These are phyloP conservation scores for Ailurus styani DNA, from an alignment of 2,113 vertebrate species.

Conservation along the genomic window DNA sequence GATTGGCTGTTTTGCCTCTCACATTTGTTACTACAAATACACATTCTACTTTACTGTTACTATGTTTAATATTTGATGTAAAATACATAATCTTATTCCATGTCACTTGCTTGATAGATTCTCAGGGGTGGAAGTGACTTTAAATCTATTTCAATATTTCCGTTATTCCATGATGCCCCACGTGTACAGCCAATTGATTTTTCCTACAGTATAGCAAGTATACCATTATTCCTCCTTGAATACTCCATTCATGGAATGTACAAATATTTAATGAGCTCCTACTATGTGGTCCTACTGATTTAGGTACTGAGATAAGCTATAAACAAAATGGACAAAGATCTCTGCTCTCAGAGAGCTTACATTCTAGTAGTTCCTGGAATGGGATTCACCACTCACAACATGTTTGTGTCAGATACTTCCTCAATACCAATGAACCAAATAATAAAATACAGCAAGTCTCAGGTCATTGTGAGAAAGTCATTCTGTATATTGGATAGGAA, in stretches of 20 bases:
- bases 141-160: background rate
- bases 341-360: background rate
- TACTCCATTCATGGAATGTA: background rate
- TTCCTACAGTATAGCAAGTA: background rate
- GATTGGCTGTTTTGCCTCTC: background rate
- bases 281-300: background rate
- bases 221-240: background rate
- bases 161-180: background rate
- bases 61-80: background rate
- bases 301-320: background rate
- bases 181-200: background rate
- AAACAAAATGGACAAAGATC: background rate
- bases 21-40: background rate
- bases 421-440: background rate
- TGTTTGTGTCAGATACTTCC: background rate
- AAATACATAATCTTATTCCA: background rate
- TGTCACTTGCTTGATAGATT: background rate
- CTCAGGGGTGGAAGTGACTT: background rate
- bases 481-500: background rate
- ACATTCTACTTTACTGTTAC: background rate
- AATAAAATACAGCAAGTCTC: background rate
- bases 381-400: background rate
- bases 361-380: background rate
- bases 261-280: background rate
- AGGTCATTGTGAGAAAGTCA: background rate